A percentile compares a stretch with the other conserved stretches of the same genome.
These are phyloP conservation scores for Criorhina ranunculi DNA, from an alignment of 2,888 invertebrate species.

Conservation along the genomic window DNA sequence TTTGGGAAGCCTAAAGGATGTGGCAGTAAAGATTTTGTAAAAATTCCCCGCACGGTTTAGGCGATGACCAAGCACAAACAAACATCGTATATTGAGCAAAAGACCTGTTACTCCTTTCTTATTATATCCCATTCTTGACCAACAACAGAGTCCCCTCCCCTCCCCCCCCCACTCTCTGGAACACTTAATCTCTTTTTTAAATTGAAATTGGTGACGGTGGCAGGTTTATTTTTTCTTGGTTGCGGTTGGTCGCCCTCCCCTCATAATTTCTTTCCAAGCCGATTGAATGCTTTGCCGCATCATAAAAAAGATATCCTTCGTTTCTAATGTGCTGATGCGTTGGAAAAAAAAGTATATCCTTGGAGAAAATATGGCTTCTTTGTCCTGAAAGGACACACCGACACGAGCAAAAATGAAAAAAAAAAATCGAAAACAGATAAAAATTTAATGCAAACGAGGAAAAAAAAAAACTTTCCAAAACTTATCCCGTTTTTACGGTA, in stretches of 20 bases:
- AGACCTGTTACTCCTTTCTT: neutral
- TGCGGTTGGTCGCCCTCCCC: neutral
- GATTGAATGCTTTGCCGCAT: constrained; percentile 36
- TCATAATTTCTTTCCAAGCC: constrained; percentile 38
- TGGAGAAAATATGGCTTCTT: constrained; percentile 30
- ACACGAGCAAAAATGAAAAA: constrained; percentile 4
- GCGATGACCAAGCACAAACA: too few relatives aligned
- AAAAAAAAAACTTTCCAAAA: constrained; percentile 36
- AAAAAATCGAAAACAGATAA: constrained; percentile 62
- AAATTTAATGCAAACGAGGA: constrained; percentile 68
- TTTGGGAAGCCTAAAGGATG: too few relatives aligned
- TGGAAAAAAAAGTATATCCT: constrained; percentile 42
- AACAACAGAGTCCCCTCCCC: too few relatives aligned
- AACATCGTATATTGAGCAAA: neutral
- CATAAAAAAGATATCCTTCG: constrained; percentile 46
- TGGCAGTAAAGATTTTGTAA: too few relatives aligned
- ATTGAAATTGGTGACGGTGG: constrained; percentile 33
- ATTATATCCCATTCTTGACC: neutral
- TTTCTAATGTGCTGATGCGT: constrained; percentile 55
- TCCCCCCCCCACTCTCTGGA: neutral
- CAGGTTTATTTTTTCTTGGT: neutral
- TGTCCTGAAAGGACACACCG: constrained; percentile 1
- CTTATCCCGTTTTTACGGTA: constrained; percentile 72
- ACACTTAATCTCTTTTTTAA: constrained; percentile 16
- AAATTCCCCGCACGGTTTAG: too few relatives aligned